A percentile compares a stretch with the other conserved stretches of the same genome.
These are phyloP conservation scores for Plebejus anna DNA, from an alignment of 2,888 invertebrate species.

Conservation along the genomic window DNA sequence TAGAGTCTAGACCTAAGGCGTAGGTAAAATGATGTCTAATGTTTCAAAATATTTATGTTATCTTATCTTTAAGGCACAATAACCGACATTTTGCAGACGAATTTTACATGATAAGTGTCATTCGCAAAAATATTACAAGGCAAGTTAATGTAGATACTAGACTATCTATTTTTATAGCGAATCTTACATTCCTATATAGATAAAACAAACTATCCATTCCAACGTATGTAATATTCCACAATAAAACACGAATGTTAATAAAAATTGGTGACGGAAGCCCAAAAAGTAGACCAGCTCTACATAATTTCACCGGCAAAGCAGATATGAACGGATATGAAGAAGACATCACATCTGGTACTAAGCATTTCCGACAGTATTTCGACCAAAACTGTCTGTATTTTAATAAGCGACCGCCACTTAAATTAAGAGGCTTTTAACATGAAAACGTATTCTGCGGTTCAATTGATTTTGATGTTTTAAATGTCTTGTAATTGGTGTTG, in stretches of 20 bases:
- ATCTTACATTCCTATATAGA: not conserved
- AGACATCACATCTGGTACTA: too few relatives aligned
- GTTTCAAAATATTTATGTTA: not conserved
- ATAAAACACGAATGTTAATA: too few relatives aligned
- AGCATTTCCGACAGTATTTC: not conserved
- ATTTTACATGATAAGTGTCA: not conserved
- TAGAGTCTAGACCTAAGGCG: not conserved
- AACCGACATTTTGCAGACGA: slow-evolving; percentile 1
- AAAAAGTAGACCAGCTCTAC: not conserved
- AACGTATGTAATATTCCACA: not conserved
- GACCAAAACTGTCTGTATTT: not conserved
- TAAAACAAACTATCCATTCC: not conserved
- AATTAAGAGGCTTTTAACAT: too few relatives aligned
- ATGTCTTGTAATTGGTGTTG: not conserved
- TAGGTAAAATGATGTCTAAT: not conserved
- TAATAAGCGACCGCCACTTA: too few relatives aligned
- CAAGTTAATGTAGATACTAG: not conserved
- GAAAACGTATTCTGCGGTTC: too few relatives aligned
- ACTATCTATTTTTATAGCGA: not conserved
- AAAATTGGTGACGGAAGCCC: not conserved
- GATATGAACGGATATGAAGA: not conserved
- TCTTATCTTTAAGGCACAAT: slow-evolving; percentile 1
- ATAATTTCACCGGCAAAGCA: not conserved
- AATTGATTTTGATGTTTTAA: too few relatives aligned
- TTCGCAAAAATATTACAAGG: not conserved